phyloP scores from a whole-genome alignment of 1,140 invertebrate species.

The Drosophila auraria region DNA sequence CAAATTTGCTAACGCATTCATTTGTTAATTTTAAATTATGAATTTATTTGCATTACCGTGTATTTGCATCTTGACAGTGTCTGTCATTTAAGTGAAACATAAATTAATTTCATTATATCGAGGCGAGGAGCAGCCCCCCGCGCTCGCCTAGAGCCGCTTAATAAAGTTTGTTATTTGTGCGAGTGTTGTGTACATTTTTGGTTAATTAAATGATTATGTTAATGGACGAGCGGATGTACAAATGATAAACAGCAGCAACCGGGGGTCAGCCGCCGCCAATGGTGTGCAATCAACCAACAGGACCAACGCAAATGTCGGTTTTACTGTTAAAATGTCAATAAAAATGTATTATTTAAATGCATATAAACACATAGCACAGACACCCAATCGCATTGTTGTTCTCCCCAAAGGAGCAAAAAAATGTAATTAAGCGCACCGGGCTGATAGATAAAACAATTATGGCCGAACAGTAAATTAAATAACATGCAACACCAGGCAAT shows the following conservation, averaged over 20 bases:
- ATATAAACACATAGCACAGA: slow-evolving; percentile 30
- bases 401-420: slow-evolving; percentile 46
- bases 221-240: slow-evolving; percentile 81
- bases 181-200: slow-evolving; percentile 64
- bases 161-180: slow-evolving; percentile 62
- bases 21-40: slow-evolving; percentile 70
- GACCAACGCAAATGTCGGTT: slow-evolving; percentile 80
- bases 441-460: slow-evolving; percentile 81
- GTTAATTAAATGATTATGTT: slow-evolving; percentile 84
- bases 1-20: slow-evolving; percentile 53
- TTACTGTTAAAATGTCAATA: slow-evolving; percentile 81
- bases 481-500: slow-evolving; percentile 67
- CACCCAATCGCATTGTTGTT: slow-evolving; percentile 50
- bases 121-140: slow-evolving; percentile 8
- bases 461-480: slow-evolving; percentile 75
- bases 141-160: slow-evolving; percentile 28
- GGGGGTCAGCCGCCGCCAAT: slow-evolving; percentile 37
- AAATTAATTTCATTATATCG: slow-evolving; percentile 67
- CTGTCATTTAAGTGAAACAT: slow-evolving; percentile 80
- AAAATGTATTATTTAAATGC: slow-evolving; percentile 77
- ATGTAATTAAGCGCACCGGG: slow-evolving; percentile 68
- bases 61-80: slow-evolving; percentile 79
- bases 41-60: slow-evolving; percentile 69
- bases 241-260: slow-evolving; percentile 59
- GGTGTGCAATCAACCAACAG: slow-evolving; percentile 73